phyloP scores from a whole-genome alignment of 2,888 invertebrate genomes.

The Xylota segnis region DNA sequence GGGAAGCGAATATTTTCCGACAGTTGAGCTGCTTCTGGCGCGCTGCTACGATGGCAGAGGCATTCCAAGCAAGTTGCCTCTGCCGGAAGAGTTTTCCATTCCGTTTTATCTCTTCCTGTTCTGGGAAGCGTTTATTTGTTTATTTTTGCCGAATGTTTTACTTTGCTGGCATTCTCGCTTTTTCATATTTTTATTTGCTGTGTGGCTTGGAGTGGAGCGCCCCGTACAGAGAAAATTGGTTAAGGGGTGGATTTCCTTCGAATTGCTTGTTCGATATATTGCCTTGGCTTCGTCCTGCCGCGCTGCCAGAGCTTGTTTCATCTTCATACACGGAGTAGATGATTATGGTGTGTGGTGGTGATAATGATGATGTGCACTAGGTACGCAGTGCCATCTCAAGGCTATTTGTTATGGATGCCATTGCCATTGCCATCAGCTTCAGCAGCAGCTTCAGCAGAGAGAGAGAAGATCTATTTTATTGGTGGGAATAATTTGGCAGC shows the following conservation, averaged over 20 bases:
- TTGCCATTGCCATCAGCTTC: constrained; percentile 30
- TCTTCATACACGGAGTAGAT: constrained; percentile 18
- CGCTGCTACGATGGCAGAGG: constrained; percentile 12
- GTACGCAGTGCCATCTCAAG: constrained; percentile 23
- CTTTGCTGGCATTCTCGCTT: constrained; percentile 56
- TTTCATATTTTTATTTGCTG: constrained; percentile 65
- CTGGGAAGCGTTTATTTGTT: constrained; percentile 73
- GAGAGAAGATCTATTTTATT: constrained; percentile 52
- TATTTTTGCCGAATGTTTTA: constrained; percentile 72
- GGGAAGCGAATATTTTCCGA: constrained; percentile 58
- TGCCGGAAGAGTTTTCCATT: constrained; percentile 71
- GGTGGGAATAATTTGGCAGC: constrained; percentile 51
- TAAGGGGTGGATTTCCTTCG: not conserved
- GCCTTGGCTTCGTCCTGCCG: constrained; percentile 25
- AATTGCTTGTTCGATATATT: constrained; percentile 53
- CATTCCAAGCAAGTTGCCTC: constrained; percentile 53
- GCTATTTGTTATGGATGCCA: constrained; percentile 57
- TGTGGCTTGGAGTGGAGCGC: too few species aligned
- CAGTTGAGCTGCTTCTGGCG: constrained; percentile 38
- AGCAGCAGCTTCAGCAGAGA: constrained; percentile 5
- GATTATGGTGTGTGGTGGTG: constrained; percentile 51
- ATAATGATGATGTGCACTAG: constrained; percentile 56
- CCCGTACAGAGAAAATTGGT: constrained; percentile 59
- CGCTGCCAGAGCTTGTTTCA: not conserved
- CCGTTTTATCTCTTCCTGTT: constrained; percentile 69